phyloP scores from a whole-genome alignment of 2,113 vertebrate species.

The Nesospiza acunhae region DNA sequence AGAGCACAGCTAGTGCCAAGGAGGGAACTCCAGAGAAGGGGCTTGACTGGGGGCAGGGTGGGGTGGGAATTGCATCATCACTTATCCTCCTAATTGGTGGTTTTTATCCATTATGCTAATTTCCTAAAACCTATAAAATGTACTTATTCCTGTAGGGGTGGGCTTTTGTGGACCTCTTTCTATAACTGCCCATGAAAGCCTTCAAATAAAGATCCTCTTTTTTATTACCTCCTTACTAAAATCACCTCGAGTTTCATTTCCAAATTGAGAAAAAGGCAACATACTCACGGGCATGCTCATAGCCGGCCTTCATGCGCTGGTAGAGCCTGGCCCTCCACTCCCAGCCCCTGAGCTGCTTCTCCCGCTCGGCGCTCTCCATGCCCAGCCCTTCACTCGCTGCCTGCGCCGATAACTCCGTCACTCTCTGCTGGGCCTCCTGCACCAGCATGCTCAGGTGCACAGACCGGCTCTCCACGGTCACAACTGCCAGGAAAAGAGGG shows the following conservation, averaged over 20 bases:
- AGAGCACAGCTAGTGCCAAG: not conserved
- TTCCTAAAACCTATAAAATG: not conserved
- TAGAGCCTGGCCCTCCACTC: conserved; percentile 92
- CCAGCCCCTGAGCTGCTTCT: conserved; percentile 91
- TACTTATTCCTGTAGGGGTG: not conserved
- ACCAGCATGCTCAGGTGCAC: conserved; percentile 83
- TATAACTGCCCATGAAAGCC: not conserved
- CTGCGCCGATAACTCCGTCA: conserved; percentile 82
- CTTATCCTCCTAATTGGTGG: not conserved
- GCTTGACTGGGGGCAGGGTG: too few relatives aligned
- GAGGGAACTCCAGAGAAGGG: not conserved
- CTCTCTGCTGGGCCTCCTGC: conserved; percentile 86
- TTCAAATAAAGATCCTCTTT: not conserved
- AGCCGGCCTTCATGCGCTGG: conserved; percentile 89
- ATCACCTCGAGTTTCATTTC: not conserved
- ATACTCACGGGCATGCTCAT: conserved; percentile 89
- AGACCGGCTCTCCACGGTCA: conserved; percentile 84
- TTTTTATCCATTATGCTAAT: not conserved
- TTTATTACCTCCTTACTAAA: not conserved
- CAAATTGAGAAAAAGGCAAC: not conserved
- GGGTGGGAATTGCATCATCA: not conserved
- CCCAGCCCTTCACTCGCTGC: conserved; percentile 80
- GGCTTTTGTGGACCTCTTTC: not conserved
- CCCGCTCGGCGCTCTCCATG: conserved; percentile 82
- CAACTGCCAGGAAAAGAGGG: conserved; percentile 72